phyloP scores from a whole-genome alignment of 2,888 invertebrate genomes.

The Spodoptera littoralis region DNA sequence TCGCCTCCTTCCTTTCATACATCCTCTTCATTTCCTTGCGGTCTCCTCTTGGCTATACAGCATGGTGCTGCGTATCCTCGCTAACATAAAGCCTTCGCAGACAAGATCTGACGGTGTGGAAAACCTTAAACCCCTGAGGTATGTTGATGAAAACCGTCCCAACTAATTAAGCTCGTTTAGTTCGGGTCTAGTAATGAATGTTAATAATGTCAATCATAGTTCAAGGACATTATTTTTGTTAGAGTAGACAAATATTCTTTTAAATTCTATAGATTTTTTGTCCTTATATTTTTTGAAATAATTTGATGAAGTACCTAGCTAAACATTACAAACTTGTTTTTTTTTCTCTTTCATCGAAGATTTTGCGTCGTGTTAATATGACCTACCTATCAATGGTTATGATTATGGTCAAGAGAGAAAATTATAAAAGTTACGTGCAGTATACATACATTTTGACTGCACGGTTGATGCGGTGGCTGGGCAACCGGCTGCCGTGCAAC shows the following conservation, averaged over 20 bases:
- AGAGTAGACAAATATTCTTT: constrained; percentile 1
- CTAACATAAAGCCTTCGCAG: constrained; percentile 71
- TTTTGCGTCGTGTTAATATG: no score
- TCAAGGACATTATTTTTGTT: constrained; percentile 40
- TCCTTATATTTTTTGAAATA: no score
- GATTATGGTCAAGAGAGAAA: background rate
- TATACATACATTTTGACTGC: no score
- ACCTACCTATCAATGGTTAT: no score
- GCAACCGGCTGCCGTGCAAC: no score
- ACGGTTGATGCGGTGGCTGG: no score
- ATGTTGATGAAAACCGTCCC: constrained; percentile 76
- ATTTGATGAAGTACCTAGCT: no score
- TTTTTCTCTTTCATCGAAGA: no score
- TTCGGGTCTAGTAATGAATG: constrained; percentile 41
- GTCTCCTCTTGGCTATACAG: constrained; percentile 56
- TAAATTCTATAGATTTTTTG: no score
- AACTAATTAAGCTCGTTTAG: constrained; percentile 68
- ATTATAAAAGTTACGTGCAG: no score
- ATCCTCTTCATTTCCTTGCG: constrained; percentile 61
- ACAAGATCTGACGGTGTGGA: constrained; percentile 68
- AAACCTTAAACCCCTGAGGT: constrained; percentile 76
- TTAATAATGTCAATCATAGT: constrained; percentile 53
- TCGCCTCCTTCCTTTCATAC: constrained; percentile 49
- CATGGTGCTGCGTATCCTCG: constrained; percentile 61
- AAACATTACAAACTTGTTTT: background rate